These are phyloP conservation scores for Takifugu flavidus DNA, from an alignment of 2,113 vertebrate genomes.

Conservation along the genomic window DNA sequence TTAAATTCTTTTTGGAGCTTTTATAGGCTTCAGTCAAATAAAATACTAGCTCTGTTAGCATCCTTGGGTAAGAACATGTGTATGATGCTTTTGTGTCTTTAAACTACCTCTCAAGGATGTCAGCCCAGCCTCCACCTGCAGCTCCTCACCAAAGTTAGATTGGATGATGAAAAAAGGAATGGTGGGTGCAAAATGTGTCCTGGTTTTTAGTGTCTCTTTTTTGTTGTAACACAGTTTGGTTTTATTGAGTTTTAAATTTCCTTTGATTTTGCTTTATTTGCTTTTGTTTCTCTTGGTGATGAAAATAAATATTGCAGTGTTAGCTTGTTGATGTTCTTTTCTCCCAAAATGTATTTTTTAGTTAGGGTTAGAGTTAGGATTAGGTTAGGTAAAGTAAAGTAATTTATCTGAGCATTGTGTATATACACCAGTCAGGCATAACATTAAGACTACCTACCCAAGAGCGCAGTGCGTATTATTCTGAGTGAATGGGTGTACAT, in stretches of 20 bases:
- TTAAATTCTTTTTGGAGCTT: too few relatives aligned
- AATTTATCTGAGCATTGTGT: too few relatives aligned
- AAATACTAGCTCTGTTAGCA: too few relatives aligned
- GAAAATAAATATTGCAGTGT: too few relatives aligned
- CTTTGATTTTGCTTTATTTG: conserved; percentile 4
- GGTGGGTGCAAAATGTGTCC: conserved; percentile 62
- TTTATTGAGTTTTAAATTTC: conserved; percentile 6
- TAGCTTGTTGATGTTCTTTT: too few relatives aligned
- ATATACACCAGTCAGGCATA: too few relatives aligned
- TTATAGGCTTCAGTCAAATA: neutral
- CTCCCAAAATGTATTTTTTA: too few relatives aligned
- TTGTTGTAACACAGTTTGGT: conserved; percentile 26
- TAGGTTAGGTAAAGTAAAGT: too few relatives aligned
- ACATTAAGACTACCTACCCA: too few relatives aligned
- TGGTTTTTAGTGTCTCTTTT: conserved; percentile 1
- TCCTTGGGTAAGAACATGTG: neutral
- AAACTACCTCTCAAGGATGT: conserved; percentile 61
- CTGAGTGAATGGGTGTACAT: too few relatives aligned
- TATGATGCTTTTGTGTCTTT: conserved; percentile 38
- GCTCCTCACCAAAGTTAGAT: conserved; percentile 76
- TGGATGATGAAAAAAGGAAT: conserved; percentile 81
- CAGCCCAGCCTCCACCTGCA: conserved; percentile 63
- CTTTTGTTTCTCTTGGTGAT: conserved; percentile 18
- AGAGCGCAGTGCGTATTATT: too few relatives aligned
- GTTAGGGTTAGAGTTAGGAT: too few relatives aligned